Evolutionary conservation across 92 coral and sea anemone genomes (phyloP).

Genomic region (Bergia sp.): DNA sequence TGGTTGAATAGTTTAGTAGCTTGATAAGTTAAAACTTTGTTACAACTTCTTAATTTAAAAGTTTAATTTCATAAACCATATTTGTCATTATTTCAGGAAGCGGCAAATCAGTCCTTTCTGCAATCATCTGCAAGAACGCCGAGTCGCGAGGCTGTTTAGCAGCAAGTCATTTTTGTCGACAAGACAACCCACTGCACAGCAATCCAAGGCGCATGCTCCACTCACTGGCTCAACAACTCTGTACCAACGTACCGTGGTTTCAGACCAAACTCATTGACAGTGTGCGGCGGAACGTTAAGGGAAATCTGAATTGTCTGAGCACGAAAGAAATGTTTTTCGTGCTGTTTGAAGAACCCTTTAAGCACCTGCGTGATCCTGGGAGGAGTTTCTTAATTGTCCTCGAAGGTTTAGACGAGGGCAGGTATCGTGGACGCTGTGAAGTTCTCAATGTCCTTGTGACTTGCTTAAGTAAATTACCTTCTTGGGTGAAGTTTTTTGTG

Average conservation of each 20-base stretch:
- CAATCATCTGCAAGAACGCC: conserved; percentile 43
- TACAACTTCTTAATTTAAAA: neutral
- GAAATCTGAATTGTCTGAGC: conserved; percentile 34
- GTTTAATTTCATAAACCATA: no score
- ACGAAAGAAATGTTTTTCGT: conserved; percentile 15
- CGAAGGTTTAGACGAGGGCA: conserved; percentile 49
- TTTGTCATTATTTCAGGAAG: conserved; percentile 24
- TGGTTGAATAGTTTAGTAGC: neutral
- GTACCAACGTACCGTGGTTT: conserved; percentile 40
- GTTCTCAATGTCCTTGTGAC: conserved; percentile 3
- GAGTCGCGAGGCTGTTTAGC: conserved; percentile 43
- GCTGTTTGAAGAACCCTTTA: conserved; percentile 47
- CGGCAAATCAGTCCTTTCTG: conserved; percentile 54
- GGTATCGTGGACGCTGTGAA: conserved; percentile 23
- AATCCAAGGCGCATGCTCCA: conserved; percentile 44
- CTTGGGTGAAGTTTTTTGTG: conserved; percentile 37
- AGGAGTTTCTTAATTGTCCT: conserved; percentile 24
- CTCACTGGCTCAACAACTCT: conserved; percentile 40
- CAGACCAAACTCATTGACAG: conserved; percentile 36
- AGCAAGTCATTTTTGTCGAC: conserved; percentile 44
- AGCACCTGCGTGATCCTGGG: conserved; percentile 23
- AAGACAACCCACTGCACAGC: conserved; percentile 11
- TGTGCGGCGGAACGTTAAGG: conserved; percentile 11
- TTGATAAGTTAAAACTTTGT: neutral
- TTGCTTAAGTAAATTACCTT: conserved; percentile 25